Percentiles rank a stretch among this genome's conserved stretches.
phyloP scores from a whole-genome alignment of 53 echinoderm and acorn worm genomes.

The Holothuria scabra region DNA sequence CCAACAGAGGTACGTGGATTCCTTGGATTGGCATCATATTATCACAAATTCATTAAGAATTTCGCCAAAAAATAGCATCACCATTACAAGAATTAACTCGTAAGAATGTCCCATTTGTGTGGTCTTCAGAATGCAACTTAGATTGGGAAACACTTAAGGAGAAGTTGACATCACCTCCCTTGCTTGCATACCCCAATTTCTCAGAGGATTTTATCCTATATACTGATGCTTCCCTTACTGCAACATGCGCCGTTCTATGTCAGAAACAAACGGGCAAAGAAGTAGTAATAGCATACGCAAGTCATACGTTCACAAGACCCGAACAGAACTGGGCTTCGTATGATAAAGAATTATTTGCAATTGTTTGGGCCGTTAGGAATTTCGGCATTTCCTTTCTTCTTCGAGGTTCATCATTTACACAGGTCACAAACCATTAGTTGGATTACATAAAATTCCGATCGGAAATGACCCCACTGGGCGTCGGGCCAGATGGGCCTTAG shows the following conservation, averaged over 20 bases:
- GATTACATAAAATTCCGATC: conserved; percentile 64
- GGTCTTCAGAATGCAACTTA: conserved; percentile 42
- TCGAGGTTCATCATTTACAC: conserved; percentile 64
- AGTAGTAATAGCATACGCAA: conserved; percentile 63
- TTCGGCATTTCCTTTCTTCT: conserved; percentile 47
- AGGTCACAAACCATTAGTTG: conserved; percentile 73
- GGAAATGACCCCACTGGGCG: conserved; percentile 59
- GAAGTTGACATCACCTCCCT: conserved; percentile 51
- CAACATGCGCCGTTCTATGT: conserved; percentile 56
- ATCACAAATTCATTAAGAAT: background rate
- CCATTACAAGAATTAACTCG: background rate
- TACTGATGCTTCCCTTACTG: conserved; percentile 60
- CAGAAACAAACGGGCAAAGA: conserved; percentile 36
- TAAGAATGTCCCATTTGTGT: conserved; percentile 45
- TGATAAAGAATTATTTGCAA: conserved; percentile 54
- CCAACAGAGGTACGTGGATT: background rate
- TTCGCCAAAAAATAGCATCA: background rate
- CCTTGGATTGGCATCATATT: conserved; percentile 1
- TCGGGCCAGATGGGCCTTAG: conserved; percentile 69
- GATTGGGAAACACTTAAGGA: conserved; percentile 25
- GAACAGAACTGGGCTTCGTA: conserved; percentile 55
- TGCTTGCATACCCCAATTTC: conserved; percentile 67
- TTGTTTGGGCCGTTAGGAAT: conserved; percentile 60
- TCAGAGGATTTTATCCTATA: conserved; percentile 39
- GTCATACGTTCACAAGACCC: conserved; percentile 25